A percentile compares a stretch with the other conserved stretches of the same genome.
Evolutionary conservation across 2,888 invertebrate genomes (phyloP).

Genomic region (Sesia apiformis): DNA sequence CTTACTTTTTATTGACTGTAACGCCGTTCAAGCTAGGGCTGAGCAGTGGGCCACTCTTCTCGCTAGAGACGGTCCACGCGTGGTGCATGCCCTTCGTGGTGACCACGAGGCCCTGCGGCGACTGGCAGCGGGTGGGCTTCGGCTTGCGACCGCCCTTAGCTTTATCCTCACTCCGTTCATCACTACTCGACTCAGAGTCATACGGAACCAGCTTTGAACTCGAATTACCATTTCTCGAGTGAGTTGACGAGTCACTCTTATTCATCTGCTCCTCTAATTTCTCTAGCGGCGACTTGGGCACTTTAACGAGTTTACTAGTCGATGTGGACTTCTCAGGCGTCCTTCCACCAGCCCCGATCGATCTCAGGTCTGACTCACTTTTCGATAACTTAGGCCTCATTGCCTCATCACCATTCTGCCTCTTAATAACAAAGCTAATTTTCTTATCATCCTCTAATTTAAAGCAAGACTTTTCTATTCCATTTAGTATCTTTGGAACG

Average conservation of each 20-base stretch:
- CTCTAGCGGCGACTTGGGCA: conserved; percentile 54
- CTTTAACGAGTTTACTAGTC: conserved; percentile 43
- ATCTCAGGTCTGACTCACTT: conserved; percentile 43
- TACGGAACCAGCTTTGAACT: conserved; percentile 72
- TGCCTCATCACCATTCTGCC: conserved; percentile 40
- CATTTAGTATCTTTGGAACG: conserved; percentile 40
- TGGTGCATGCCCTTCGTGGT: conserved; percentile 55
- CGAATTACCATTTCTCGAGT: conserved; percentile 34
- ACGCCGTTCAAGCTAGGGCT: conserved; percentile 69
- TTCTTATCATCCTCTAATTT: conserved; percentile 50
- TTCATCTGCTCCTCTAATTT: conserved; percentile 66
- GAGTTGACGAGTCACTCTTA: conserved; percentile 34
- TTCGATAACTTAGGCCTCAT: conserved; percentile 39
- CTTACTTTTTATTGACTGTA: conserved; percentile 56
- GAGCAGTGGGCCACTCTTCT: conserved; percentile 48
- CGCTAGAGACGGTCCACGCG: conserved; percentile 61
- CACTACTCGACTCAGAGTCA: conserved; percentile 74
- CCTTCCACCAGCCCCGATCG: conserved; percentile 23
- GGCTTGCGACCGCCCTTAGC: conserved; percentile 23
- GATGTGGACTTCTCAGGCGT: conserved; percentile 35
- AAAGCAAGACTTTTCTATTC: conserved; percentile 33
- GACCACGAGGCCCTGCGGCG: conserved; percentile 42
- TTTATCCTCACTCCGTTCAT: conserved; percentile 36
- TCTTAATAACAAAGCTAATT: conserved; percentile 46
- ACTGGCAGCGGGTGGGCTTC: conserved; percentile 44